Base-by-base conservation (phyloP, 2,113 vertebrate species). In the Pachypanchax playfairii region DNA sequence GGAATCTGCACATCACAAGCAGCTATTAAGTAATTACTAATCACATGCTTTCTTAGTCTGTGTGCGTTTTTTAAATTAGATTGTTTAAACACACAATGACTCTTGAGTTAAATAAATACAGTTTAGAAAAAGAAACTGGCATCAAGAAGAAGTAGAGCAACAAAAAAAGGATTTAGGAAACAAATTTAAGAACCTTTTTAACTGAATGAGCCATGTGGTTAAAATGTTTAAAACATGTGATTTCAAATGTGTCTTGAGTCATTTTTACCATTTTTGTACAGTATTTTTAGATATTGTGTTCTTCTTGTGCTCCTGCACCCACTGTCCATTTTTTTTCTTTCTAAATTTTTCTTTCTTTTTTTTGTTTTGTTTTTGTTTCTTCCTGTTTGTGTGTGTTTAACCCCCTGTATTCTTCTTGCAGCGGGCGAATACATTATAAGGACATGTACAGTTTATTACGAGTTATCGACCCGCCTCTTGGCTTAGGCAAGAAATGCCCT, bases 361-460 rank as follows among this genome's bases (percentile, higher is more conserved):
- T n/a, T 56, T 79, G 54, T 70, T 12, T 87, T 85, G 82, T 39
- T 51, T 71, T 13, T 87, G 85, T 84, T 36, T 54, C 48, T 41
- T 53, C 64, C 29, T 85, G 50, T 82, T 51, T 84, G 25, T 74
- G 6, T 21, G 65, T 65, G 55, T 88, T 94, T 96, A 96, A 96
- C 76, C 77, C 85, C 80, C 75, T 96, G 78, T 97, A 93, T 96
- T 97, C 93, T 97, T 94, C 92, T 96, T 96, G 90, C 95, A 97
- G 95, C 81, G 95, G 95, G 85, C 95, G 95, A 82, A 97, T 97
- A 94, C 95, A 95, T 94, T 96, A 96, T 95, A 97, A 97, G 95
- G 95, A 97, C 92, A 97, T 96, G 95, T 97, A 97, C 95, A 97
- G 95, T 97, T 96, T 97, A 95, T 96, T 97, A 77, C 94, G 95